Evolutionary conservation across 2,888 invertebrate genomes (phyloP), one percentile per base, ranked within the genome.

Genomic region (Crepidodera aurea): DNA sequence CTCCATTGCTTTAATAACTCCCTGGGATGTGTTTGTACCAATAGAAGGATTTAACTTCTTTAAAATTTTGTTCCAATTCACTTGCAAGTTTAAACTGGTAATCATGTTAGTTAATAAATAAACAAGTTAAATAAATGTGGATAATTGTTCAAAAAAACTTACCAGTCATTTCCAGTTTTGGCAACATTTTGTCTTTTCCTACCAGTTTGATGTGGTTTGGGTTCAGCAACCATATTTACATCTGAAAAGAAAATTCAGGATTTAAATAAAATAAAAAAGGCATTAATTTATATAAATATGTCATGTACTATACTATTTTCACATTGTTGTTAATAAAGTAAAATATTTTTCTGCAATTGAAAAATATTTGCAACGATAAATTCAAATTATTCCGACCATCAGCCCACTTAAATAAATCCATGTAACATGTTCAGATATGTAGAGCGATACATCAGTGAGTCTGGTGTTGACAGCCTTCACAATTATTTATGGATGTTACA

Each of bases 151-250:
- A 7, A 32, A 32, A 32, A 34, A 34, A 83, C 85, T 85, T 77
- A 87, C 87, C 88, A 88, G 73, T 87, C 87, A 75, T 87, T 87
- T 77, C 87, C 87, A 37, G 87, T 87, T 82, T 88, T 87, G 65
- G 86, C 83, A 71, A 87, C 83, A 77, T 88, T 87, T 79, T 87
- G 87, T 72, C 88, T 79, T 79, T 88, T 88, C 70, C 88, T 82
- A 68, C 88, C 88, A 25, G 87, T 88, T 78, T 88, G 88, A 75
- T 88, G 88, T 55, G 89, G 87, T 79, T 90, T 90, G 44, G 90
- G 90, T 79, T 90, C 90, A 16, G 90, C 88, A 54, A 90, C 90
- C 87, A 90, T 88, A 79, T 90, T 90, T 69, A 90, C 89, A 83
- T 89, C 89, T 89, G 84, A 60, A 84, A 84, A 60, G 71, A 71